Evolutionary conservation across 2,113 vertebrate genomes (phyloP), one percentile per base, ranked within the genome.

Genomic region (Vicugna pacos): DNA sequence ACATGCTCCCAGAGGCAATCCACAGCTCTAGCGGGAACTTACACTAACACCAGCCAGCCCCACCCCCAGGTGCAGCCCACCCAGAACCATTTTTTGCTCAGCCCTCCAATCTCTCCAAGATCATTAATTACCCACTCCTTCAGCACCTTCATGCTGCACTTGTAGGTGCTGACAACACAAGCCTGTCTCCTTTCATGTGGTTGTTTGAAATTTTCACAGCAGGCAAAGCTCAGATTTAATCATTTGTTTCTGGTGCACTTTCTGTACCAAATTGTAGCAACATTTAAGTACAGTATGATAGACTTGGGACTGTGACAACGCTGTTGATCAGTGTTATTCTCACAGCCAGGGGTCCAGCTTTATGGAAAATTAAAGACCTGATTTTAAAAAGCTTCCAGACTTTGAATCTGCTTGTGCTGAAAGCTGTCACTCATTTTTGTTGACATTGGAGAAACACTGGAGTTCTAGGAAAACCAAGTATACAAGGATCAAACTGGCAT

Each of bases 161-260:
- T 79, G 7, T 12, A 50, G 52, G 35, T 86, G 67, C 87, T 96
- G n/a, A 64, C 35, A 88, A 20, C 70, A 85, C 42, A 67, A 11
- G 54, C 79, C 82, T 77, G 30, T 73, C 46, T 67, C 62, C 52
- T 95, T 95, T 94, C 32, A 67, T 86, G 24, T 50, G 64, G 11
- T 76, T 79, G 13, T 93, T 72, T 91, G 56, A 91, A 93, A 92
- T 30, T 58, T 92, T 65, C 56, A 52, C 76, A 64, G 35, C 42
- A 89, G 56, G 35, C 24, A 72, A 87, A 94, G n/a, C 48, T 91
- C 85, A 80, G 42, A 79, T 85, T 75, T 95, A 94, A 89, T 94
- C 19, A 65, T 62, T 83, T 82, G 38, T 95, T 89, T 89, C 60
- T 56, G 50, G 84, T 22, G 88, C 50, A 77, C 46, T 82, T 95